Evolutionary conservation across 2,888 invertebrate species (phyloP).

Genomic region (Tachystola acroxantha): DNA sequence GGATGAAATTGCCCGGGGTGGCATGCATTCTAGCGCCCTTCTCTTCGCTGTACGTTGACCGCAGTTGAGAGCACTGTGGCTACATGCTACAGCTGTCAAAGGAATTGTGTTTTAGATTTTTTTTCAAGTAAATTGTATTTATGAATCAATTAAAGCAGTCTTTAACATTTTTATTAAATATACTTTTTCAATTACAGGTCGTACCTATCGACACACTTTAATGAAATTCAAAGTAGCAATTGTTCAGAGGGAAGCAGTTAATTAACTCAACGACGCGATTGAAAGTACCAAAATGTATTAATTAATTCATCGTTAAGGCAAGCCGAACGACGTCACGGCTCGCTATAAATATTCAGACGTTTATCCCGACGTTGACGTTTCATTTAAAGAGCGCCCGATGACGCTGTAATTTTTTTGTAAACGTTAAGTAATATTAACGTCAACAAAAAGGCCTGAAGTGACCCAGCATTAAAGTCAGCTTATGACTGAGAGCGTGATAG

Average conservation of each 20-base stretch:
- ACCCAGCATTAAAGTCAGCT: conserved; percentile 75
- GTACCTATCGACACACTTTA: conserved; percentile 3
- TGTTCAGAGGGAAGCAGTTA: conserved; percentile 9
- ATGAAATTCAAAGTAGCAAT: conserved; percentile 8
- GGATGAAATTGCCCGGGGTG: conserved; percentile 59
- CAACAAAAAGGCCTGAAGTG: conserved; percentile 73
- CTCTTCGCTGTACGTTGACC: conserved; percentile 52
- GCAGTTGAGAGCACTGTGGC: conserved; percentile 39
- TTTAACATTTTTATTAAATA: too few species aligned
- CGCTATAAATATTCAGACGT: conserved; percentile 47
- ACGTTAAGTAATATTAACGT: conserved; percentile 68
- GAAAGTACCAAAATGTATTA: conserved; percentile 30
- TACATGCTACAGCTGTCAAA: conserved; percentile 32
- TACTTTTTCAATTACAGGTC: too few species aligned
- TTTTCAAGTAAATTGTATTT: too few species aligned
- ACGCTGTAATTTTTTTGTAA: conserved; percentile 52
- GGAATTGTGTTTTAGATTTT: conserved; percentile 3
- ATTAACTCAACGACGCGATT: conserved; percentile 14
- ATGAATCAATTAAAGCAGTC: too few species aligned
- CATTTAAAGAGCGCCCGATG: conserved; percentile 55
- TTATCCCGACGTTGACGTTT: conserved; percentile 57
- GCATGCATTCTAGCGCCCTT: conserved; percentile 38
- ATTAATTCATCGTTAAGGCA: conserved; percentile 35
- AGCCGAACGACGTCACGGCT: conserved; percentile 27
- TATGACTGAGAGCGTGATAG: conserved; percentile 72